A percentile compares a stretch with the other conserved stretches of the same genome.
These are phyloP conservation scores for Lagodon rhomboides DNA, from an alignment of 2,797 vertebrate genomes.

Conservation along the genomic window DNA sequence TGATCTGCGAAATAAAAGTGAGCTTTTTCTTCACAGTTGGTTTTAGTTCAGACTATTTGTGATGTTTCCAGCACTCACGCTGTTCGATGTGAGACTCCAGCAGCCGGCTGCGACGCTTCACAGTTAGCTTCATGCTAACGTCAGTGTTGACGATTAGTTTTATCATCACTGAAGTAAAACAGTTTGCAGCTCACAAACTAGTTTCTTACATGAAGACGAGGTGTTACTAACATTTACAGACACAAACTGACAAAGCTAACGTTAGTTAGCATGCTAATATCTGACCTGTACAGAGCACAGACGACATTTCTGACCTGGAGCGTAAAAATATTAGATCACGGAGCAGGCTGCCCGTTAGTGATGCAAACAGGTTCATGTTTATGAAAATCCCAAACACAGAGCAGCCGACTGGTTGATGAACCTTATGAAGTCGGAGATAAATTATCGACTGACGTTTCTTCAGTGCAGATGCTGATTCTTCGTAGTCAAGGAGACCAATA, in stretches of 20 bases:
- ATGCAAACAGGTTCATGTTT: too few species aligned
- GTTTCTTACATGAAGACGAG: neutral
- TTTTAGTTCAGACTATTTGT: neutral
- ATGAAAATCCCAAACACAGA: too few species aligned
- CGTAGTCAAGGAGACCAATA: too few species aligned
- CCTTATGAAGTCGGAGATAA: too few species aligned
- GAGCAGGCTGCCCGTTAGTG: too few species aligned
- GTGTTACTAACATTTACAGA: neutral
- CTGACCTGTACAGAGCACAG: too few species aligned
- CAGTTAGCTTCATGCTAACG: neutral
- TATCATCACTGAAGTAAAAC: neutral
- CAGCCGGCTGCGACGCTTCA: neutral
- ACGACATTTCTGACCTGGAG: too few species aligned
- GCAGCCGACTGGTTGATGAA: too few species aligned
- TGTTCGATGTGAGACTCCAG: neutral
- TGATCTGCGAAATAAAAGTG: slow-evolving; percentile 36
- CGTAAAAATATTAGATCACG: too few species aligned
- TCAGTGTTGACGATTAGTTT: too few species aligned
- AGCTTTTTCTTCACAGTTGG: neutral
- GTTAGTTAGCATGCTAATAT: neutral
- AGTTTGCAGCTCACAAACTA: neutral
- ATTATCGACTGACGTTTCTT: too few species aligned
- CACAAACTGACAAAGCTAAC: neutral
- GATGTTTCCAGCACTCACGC: neutral
- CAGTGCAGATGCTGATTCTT: too few species aligned